Evolutionary conservation across 2,888 invertebrate genomes (phyloP).

Genomic region (Disparrhopalites patrizii): DNA sequence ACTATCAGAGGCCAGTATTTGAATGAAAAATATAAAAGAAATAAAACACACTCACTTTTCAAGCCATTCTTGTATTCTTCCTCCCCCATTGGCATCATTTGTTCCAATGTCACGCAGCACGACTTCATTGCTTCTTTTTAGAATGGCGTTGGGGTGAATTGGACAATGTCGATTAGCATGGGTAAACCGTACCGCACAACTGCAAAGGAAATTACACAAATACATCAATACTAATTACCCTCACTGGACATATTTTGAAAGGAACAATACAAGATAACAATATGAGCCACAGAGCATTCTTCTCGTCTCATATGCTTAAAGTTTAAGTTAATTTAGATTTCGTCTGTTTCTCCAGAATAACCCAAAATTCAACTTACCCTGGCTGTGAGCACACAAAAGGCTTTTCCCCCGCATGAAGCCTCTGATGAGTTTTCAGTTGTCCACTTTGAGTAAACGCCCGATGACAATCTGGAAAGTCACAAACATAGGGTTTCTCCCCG

Average conservation of each 20-base stretch:
- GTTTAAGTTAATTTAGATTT: neutral
- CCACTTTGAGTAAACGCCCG: constrained; percentile 72
- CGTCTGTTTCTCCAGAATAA: neutral
- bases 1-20: too few relatives aligned
- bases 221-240: too few relatives aligned
- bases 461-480: constrained; percentile 68
- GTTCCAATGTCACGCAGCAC: constrained; percentile 52
- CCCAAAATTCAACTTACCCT: constrained; percentile 51
- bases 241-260: too few relatives aligned
- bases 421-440: constrained; percentile 70
- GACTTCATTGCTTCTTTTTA: constrained; percentile 55
- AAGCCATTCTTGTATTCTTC: constrained; percentile 57
- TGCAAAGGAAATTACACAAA: constrained; percentile 35
- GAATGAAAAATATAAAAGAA: too few relatives aligned
- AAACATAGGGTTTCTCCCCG: constrained; percentile 67
- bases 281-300: too few relatives aligned
- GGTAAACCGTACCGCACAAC: constrained; percentile 66
- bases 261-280: too few relatives aligned
- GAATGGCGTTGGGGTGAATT: constrained; percentile 63
- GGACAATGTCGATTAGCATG: constrained; percentile 73
- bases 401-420: constrained; percentile 71
- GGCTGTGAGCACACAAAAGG: constrained; percentile 65
- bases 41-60: constrained; percentile 52
- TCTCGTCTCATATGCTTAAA: too few relatives aligned
- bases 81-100: constrained; percentile 54